Evolutionary conservation across 1,140 invertebrate species (phyloP).

Genomic region (Tachypleus tridentatus): DNA sequence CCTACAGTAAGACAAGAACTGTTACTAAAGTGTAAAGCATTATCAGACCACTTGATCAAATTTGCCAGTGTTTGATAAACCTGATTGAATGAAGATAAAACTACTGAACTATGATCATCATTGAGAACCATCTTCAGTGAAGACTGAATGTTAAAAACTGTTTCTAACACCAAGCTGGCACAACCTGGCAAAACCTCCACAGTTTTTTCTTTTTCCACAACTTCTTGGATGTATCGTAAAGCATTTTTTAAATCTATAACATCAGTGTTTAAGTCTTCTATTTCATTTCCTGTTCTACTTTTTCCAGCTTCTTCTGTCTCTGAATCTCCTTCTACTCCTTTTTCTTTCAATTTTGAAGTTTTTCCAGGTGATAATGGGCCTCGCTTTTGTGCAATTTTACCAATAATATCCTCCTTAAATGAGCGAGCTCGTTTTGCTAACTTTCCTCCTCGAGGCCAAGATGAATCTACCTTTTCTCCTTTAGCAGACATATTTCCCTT

Average conservation of each 20-base stretch:
- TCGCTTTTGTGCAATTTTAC: constrained; percentile 73
- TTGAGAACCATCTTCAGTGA: constrained; percentile 23
- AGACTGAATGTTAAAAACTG: constrained; percentile 76
- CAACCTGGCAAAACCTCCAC: constrained; percentile 82
- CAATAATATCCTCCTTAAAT: constrained; percentile 81
- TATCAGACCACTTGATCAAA: constrained; percentile 78
- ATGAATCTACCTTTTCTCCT: background rate
- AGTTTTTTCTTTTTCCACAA: constrained; percentile 66
- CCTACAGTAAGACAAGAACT: no score
- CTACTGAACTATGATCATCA: constrained; percentile 52
- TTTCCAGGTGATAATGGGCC: constrained; percentile 40
- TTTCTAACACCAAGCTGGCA: constrained; percentile 81
- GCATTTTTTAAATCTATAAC: no score
- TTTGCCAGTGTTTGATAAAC: constrained; percentile 74
- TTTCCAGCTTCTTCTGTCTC: no score
- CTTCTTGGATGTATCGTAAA: constrained; percentile 62
- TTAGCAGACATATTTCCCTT: no score
- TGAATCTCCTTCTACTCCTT: no score
- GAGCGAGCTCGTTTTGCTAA: constrained; percentile 67
- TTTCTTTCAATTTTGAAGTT: no score
- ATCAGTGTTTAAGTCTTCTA: no score
- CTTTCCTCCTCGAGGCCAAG: constrained; percentile 19
- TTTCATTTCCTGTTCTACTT: no score
- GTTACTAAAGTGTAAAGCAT: constrained; percentile 33
- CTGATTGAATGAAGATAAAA: constrained; percentile 65